Evolutionary conservation across 2,113 vertebrate genomes (phyloP).

Genomic region (Delphinapterus leucas): DNA sequence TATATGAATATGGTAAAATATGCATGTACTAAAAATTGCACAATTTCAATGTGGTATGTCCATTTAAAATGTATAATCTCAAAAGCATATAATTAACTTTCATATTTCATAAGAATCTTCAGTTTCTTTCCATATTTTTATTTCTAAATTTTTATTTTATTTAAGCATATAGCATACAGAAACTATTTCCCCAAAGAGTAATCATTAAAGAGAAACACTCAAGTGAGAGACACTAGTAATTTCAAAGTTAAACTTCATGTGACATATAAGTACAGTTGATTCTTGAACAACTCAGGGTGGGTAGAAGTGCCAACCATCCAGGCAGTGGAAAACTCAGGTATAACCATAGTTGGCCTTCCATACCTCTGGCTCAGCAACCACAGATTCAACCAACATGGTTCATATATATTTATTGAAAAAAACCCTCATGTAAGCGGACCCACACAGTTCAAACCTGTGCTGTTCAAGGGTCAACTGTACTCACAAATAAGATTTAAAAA

Average conservation of each 20-base stretch:
- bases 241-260: neutral
- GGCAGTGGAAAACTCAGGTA: neutral
- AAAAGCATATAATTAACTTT: neutral
- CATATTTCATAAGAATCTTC: neutral
- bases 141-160: neutral
- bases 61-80: neutral
- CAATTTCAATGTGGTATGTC: neutral
- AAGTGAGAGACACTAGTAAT: neutral
- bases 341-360: neutral
- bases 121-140: neutral
- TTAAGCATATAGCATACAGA: neutral
- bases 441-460: neutral
- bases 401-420: neutral
- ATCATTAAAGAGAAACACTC: neutral
- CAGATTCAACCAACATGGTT: neutral
- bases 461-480: neutral
- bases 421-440: neutral
- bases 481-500: neutral
- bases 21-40: neutral
- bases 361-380: neutral
- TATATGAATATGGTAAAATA: neutral
- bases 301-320: neutral
- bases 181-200: neutral
- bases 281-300: neutral
- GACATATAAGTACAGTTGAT: neutral